Percentiles rank a stretch among this genome's conserved stretches.
phyloP scores from a whole-genome alignment of 2,888 invertebrate genomes.

The Leucoptera coffeella region DNA sequence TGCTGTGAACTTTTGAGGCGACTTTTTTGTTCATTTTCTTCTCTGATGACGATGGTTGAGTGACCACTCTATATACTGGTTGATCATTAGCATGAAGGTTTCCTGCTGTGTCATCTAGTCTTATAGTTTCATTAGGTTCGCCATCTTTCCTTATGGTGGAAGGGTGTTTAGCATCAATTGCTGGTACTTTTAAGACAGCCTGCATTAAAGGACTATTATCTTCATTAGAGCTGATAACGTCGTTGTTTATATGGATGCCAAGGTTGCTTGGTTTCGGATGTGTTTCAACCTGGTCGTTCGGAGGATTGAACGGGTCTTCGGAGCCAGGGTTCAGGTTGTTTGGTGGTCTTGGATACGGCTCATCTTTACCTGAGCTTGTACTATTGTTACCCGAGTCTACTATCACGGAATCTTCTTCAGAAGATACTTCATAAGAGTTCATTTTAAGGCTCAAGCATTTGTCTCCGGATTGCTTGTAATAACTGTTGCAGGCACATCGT shows the following conservation, averaged over 20 bases:
- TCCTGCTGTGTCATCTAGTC: conserved; percentile 36
- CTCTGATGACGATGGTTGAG: conserved; percentile 30
- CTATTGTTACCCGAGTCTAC: conserved; percentile 13
- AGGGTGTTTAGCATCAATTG: conserved; percentile 22
- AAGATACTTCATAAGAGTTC: conserved; percentile 22
- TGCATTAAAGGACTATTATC: conserved; percentile 37
- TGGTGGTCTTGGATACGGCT: conserved; percentile 15
- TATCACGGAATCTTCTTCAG: conserved; percentile 23
- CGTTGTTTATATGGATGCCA: conserved; percentile 26
- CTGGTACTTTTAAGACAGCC: conserved; percentile 32
- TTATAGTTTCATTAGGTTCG: conserved; percentile 29
- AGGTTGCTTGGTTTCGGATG: conserved; percentile 27
- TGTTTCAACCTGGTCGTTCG: conserved; percentile 13
- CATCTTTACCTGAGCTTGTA: conserved; percentile 11
- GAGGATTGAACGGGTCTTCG: conserved; percentile 14
- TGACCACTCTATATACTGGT: conserved; percentile 41
- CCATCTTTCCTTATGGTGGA: conserved; percentile 32
- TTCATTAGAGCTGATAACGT: conserved; percentile 30
- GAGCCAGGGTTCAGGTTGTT: conserved; percentile 12
- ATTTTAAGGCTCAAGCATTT: conserved; percentile 48
- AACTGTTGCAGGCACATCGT: conserved; percentile 73
- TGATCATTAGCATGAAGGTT: conserved; percentile 42
- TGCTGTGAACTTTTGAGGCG: conserved; percentile 20
- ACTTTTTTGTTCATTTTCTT: conserved; percentile 35
- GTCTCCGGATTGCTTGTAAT: conserved; percentile 59